phyloP scores from a whole-genome alignment of 2,797 vertebrate species.

The Clamator glandarius region DNA sequence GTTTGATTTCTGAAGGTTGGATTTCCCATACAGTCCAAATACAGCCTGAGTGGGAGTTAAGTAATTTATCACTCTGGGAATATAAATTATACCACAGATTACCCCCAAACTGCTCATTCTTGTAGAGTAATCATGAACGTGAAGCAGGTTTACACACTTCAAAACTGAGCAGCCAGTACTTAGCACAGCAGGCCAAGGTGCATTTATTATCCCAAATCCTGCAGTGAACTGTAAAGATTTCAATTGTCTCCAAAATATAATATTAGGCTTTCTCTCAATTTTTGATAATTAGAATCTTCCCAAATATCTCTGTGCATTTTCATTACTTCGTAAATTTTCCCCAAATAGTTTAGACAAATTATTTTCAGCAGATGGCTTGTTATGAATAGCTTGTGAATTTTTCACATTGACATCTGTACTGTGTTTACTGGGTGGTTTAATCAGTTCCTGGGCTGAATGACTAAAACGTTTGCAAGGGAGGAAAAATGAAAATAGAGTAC shows the following conservation, averaged over 20 bases:
- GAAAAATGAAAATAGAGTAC: conserved; percentile 55
- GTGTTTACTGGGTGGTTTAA: conserved; percentile 64
- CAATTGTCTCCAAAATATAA: background rate
- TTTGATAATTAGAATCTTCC: conserved; percentile 26
- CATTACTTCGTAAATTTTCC: conserved; percentile 21
- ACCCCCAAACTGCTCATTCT: background rate
- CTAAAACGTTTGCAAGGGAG: conserved; percentile 63
- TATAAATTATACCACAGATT: background rate
- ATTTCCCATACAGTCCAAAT: background rate
- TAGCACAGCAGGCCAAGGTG: background rate
- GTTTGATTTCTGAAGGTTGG: background rate
- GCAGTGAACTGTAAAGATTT: background rate
- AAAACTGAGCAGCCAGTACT: background rate
- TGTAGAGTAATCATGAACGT: background rate
- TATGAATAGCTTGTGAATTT: conserved; percentile 70
- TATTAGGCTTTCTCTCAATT: background rate
- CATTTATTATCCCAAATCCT: background rate
- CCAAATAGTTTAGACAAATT: conserved; percentile 58
- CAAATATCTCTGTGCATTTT: conserved; percentile 21
- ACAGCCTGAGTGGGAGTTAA: background rate
- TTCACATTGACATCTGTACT: conserved; percentile 71
- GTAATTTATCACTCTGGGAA: background rate
- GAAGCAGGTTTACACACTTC: background rate
- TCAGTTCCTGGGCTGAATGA: conserved; percentile 56
- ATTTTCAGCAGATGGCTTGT: conserved; percentile 67